Percentiles rank a stretch among this genome's conserved stretches.
Evolutionary conservation across 2,113 vertebrate genomes (phyloP).

Genomic region (Nipponia nippon): DNA sequence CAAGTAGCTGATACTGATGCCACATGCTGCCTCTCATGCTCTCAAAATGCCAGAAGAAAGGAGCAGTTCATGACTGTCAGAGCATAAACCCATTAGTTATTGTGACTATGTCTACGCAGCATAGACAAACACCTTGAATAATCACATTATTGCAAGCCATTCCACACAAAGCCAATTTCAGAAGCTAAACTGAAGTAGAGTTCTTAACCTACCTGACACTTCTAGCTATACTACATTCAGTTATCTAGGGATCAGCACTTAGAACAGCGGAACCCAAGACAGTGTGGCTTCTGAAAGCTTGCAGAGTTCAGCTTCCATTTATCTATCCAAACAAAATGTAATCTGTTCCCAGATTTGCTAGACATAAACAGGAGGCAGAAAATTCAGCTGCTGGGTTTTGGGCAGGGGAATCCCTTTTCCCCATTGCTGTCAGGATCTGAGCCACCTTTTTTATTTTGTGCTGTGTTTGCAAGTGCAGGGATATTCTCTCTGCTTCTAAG

Average conservation of each 20-base stretch:
- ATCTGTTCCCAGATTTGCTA: not conserved
- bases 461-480: not conserved
- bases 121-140: not conserved
- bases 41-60: not conserved
- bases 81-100: not conserved
- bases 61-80: not conserved
- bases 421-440: not conserved
- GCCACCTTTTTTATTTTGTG: not conserved
- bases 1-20: not conserved
- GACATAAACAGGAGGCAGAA: not conserved
- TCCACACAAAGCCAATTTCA: not conserved
- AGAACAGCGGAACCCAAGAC: not conserved
- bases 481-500: not conserved
- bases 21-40: rapidly evolving
- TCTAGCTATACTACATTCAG: not conserved
- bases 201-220: not conserved
- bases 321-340: not conserved
- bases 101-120: not conserved
- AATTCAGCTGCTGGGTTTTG: not conserved
- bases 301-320: not conserved
- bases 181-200: not conserved
- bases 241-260: not conserved
- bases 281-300: not conserved
- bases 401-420: not conserved
- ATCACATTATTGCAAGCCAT: not conserved